A percentile compares a stretch with the other conserved stretches of the same genome.
Evolutionary conservation across 2,888 invertebrate genomes (phyloP).

Genomic region (Perithous albicinctus): DNA sequence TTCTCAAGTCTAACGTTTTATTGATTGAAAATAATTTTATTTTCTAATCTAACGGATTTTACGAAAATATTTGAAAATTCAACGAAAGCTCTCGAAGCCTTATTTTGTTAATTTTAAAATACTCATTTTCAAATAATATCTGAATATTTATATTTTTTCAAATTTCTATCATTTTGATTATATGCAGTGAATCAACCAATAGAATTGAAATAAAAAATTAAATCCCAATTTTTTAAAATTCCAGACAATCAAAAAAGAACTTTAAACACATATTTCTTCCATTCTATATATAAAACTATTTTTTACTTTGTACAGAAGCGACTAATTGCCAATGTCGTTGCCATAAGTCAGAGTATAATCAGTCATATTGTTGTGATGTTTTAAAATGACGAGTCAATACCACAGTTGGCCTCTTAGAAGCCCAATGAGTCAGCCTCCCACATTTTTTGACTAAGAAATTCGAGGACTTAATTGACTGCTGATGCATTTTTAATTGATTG

Average conservation of each 20-base stretch:
- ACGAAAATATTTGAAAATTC: background rate
- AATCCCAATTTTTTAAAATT: too few relatives aligned
- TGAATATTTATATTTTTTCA: too few relatives aligned
- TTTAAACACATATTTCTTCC: background rate
- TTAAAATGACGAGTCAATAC: background rate
- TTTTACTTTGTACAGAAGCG: background rate
- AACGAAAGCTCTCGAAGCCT: too few relatives aligned
- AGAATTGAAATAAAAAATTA: too few relatives aligned
- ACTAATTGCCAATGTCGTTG: background rate
- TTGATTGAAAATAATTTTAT: too few relatives aligned
- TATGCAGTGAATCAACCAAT: too few relatives aligned
- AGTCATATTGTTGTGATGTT: conserved; percentile 25
- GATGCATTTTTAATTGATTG: conserved; percentile 61
- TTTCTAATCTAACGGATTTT: too few relatives aligned
- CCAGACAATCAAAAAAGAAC: too few relatives aligned
- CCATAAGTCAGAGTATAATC: conserved; percentile 3
- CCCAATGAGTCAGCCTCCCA: conserved; percentile 15
- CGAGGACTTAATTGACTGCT: conserved; percentile 39
- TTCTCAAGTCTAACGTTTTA: too few relatives aligned
- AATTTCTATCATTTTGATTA: too few relatives aligned
- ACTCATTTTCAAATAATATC: too few relatives aligned
- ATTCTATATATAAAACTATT: background rate
- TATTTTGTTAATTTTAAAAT: too few relatives aligned
- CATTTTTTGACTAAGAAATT: conserved; percentile 7
- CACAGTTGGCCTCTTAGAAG: background rate